Percentiles rank a stretch among this genome's conserved stretches.
Conservation (phyloP, 2,888 invertebrate genomes). For the Drosophila rellima region DNA sequence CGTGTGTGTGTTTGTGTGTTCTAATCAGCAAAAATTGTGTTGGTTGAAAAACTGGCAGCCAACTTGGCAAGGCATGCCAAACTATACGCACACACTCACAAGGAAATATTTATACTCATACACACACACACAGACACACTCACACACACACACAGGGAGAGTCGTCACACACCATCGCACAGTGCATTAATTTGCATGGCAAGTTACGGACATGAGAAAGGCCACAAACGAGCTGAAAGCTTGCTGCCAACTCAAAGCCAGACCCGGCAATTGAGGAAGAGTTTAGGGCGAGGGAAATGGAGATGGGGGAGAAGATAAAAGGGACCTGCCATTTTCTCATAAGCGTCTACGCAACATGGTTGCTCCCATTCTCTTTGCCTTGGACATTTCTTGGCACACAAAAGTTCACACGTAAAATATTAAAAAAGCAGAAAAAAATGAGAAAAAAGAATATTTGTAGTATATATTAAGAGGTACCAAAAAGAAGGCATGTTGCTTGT, state of each 20-base stretch:
- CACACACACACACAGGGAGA: constrained; percentile 8
- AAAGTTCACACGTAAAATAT: constrained; percentile 78
- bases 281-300: neutral
- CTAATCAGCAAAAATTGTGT: constrained; percentile 60
- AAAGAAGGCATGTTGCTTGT: constrained; percentile 43
- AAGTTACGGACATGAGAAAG: constrained; percentile 56
- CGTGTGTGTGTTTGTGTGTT: constrained; percentile 34
- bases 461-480: constrained; percentile 4
- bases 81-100: constrained; percentile 30
- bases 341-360: constrained; percentile 60
- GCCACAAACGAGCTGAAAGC: constrained; percentile 53
- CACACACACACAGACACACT: constrained; percentile 8
- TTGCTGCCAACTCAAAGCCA: constrained; percentile 58
- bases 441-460: constrained; percentile 43
- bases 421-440: constrained; percentile 38
- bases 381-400: constrained; percentile 65
- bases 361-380: constrained; percentile 38
- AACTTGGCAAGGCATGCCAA: constrained; percentile 61
- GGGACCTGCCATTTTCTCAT: constrained; percentile 41
- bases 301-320: neutral
- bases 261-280: constrained; percentile 8
- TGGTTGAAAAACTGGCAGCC: constrained; percentile 58
- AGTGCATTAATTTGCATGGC: constrained; percentile 68
- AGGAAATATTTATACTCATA: neutral
- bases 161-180: constrained; percentile 56